Percentiles rank a stretch among this genome's conserved stretches.
phyloP scores from a whole-genome alignment of 1,140 invertebrate genomes.

The Rhopalosiphum maidis region DNA sequence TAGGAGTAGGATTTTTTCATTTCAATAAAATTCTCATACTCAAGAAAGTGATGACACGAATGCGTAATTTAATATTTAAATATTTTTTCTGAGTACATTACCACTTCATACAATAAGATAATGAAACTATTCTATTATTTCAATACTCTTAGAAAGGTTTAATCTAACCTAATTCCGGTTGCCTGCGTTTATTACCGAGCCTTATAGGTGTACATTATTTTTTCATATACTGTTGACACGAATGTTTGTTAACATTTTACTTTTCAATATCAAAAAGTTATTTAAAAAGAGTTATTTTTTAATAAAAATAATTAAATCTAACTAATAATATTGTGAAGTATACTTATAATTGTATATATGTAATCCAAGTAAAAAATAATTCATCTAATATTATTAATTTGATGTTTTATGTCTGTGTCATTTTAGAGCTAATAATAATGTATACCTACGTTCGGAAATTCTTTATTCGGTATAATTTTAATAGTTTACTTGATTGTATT shows the following conservation, averaged over 20 bases:
- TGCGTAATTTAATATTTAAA: neutral
- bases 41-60: neutral
- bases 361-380: neutral
- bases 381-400: neutral
- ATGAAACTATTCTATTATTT: neutral
- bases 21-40: neutral
- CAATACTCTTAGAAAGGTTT: neutral
- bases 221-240: neutral
- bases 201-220: neutral
- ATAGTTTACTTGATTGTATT: neutral
- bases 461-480: neutral
- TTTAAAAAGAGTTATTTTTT: neutral
- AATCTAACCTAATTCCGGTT: neutral
- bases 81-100: neutral
- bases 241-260: neutral
- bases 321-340: neutral
- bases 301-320: neutral
- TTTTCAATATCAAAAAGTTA: neutral
- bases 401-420: neutral
- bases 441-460: neutral
- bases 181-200: neutral
- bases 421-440: neutral
- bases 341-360: neutral
- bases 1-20: neutral
- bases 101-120: neutral